Evolutionary conservation across 2,888 invertebrate species (phyloP), one percentile per base, ranked within the genome.

Genomic region (Campoplex capitator): DNA sequence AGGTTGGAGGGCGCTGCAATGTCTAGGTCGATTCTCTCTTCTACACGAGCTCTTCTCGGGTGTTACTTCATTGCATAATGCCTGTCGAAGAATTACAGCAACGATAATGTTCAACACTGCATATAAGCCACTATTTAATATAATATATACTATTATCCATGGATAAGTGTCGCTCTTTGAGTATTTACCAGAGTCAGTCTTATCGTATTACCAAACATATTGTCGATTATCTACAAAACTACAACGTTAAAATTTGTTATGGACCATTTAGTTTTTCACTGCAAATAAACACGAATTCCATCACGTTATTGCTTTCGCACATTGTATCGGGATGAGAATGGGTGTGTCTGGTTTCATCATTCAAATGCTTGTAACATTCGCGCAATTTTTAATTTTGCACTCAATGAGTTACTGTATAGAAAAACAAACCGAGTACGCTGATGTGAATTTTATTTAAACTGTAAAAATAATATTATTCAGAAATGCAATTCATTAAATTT

Each of bases 1-100:
- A 84, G 56, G 75, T 78, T 77, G 11, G 75, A 79, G 68, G 74
- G 75, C 71, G 78, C 16, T 32, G 84, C 84, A 87, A 87, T 87
- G 87, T 87, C 87, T 87, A 87, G 87, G 87, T 87, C 82, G 82
- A 71, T 51, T 73, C 28, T 67, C 54, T 82, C 23, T n/a, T 42
- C 58, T n/a, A 82, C n/a, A 35, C 67, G 56, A 68, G 48, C 67
- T 67, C 48, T 68, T 62, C 81, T 67, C 65, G 65, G 82, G 79
- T 78, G 70, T 83, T 70, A 76, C 58, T 38, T 76, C 56, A 76
- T 87, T 87, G 75, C 87, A 82, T 76, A 87, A 87, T 67, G 48
- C 65, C n/a, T 71, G 58, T 62, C 45, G 70, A 32, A 76, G 84
- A 83, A 83, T 84, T 71, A 78, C 75, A 42, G 73, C 71, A 81